A percentile compares a stretch with the other conserved stretches of the same genome.
phyloP scores from a whole-genome alignment of 2,888 invertebrate species.

The Pammene fasciana region DNA sequence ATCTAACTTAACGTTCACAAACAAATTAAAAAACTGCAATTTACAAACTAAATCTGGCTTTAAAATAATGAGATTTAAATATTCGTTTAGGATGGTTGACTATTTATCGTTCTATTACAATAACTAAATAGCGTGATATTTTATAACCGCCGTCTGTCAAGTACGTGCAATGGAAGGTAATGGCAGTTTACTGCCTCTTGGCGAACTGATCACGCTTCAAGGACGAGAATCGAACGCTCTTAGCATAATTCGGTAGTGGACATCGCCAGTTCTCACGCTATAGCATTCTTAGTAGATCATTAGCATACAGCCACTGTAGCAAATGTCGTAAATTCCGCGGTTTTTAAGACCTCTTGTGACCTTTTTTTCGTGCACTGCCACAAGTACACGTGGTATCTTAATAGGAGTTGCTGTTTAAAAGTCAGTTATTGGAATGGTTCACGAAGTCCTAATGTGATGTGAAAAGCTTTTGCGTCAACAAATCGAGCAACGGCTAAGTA shows the following conservation, averaged over 20 bases:
- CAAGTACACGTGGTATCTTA: slow-evolving; percentile 28
- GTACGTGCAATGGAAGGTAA: slow-evolving; percentile 67
- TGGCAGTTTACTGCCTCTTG: slow-evolving; percentile 54
- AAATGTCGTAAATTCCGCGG: not conserved
- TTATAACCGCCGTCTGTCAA: slow-evolving; percentile 50
- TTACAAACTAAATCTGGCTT: not conserved
- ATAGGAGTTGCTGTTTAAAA: slow-evolving; percentile 49
- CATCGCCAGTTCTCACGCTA: slow-evolving; percentile 76
- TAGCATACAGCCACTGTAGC: slow-evolving; percentile 45
- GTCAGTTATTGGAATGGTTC: slow-evolving; percentile 33
- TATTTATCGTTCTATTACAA: slow-evolving; percentile 29
- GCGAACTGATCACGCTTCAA: slow-evolving; percentile 76
- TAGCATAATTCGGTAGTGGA: slow-evolving; percentile 75
- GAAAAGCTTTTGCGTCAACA: slow-evolving; percentile 3
- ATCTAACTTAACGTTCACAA: too few species aligned
- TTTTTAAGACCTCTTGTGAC: slow-evolving; percentile 6
- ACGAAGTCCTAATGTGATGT: slow-evolving; percentile 2
- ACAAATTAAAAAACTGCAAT: not conserved
- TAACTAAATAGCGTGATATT: slow-evolving; percentile 41
- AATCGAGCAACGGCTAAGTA: slow-evolving; percentile 3
- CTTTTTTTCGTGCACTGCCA: not conserved
- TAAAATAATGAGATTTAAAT: not conserved
- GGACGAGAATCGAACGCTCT: slow-evolving; percentile 75
- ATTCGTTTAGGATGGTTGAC: slow-evolving; percentile 1
- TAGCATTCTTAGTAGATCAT: slow-evolving; percentile 63